A percentile compares a stretch with the other conserved stretches of the same genome.
phyloP scores from a whole-genome alignment of 2,797 vertebrate species.

The Clamator glandarius region DNA sequence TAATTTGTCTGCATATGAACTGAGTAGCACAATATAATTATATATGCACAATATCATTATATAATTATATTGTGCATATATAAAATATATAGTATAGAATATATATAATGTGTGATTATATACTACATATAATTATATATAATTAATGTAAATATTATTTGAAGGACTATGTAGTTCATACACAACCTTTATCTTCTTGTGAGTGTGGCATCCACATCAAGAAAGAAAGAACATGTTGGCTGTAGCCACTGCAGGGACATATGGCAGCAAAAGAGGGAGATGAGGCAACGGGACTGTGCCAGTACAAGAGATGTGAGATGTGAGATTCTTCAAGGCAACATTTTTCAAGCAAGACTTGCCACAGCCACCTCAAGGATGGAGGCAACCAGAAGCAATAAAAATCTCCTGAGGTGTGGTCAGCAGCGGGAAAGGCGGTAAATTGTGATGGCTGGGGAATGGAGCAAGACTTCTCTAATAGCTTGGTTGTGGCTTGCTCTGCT shows the following conservation, averaged over 20 bases:
- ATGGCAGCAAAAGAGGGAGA: not conserved
- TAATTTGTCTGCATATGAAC: not conserved
- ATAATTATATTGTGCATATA: not conserved
- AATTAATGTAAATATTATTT: not conserved
- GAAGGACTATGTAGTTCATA: not conserved
- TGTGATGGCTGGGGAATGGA: too few relatives aligned
- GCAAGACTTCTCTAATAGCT: too few relatives aligned
- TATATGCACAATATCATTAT: too few relatives aligned
- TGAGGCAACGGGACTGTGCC: not conserved
- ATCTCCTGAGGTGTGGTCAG: too few relatives aligned
- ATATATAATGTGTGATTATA: not conserved
- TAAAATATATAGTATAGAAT: not conserved
- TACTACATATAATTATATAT: not conserved
- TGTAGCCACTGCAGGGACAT: not conserved
- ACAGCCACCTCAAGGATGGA: too few relatives aligned
- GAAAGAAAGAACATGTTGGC: not conserved
- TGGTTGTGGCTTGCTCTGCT: too few relatives aligned
- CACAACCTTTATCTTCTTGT: fast-evolving
- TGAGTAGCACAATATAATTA: too few relatives aligned
- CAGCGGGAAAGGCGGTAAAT: too few relatives aligned
- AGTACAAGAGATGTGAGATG: not conserved
- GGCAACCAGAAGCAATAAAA: too few relatives aligned
- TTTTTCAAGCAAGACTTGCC: too few relatives aligned
- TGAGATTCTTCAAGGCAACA: too few relatives aligned
- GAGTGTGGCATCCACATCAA: not conserved